Evolutionary conservation across 2,797 vertebrate species (phyloP).

Genomic region (Sciurus vulgaris): DNA sequence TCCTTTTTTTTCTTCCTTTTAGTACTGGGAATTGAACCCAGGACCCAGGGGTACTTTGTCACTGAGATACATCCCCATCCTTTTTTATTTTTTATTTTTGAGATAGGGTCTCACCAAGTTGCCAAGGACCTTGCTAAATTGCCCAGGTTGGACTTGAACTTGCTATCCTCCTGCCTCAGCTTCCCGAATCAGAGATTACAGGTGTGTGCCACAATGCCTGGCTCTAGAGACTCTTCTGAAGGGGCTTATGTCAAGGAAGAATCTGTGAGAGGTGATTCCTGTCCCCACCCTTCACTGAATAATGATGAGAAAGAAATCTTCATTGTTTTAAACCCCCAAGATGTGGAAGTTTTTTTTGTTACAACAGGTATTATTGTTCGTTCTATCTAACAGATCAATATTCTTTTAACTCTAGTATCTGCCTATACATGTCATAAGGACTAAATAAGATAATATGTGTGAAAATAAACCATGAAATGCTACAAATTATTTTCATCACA

Average conservation of each 20-base stretch:
- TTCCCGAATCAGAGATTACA: too few species aligned
- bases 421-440: not conserved
- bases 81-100: too few species aligned
- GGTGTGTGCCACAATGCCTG: too few species aligned
- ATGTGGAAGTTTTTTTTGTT: not conserved
- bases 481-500: not conserved
- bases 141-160: too few species aligned
- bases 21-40: too few species aligned
- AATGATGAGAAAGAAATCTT: not conserved
- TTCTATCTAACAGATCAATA: not conserved
- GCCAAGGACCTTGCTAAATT: too few species aligned
- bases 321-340: not conserved
- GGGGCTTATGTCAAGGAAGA: not conserved
- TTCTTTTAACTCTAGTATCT: not conserved
- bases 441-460: not conserved
- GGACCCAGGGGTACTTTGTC: too few species aligned
- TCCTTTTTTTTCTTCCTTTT: too few species aligned
- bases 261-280: not conserved
- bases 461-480: not conserved
- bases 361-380: not conserved
- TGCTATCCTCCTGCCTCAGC: too few species aligned
- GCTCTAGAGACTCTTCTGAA: not conserved
- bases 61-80: too few species aligned
- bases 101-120: too few species aligned
- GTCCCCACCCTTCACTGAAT: not conserved